Evolutionary conservation across 2,797 vertebrate genomes (phyloP).

Genomic region (Acanthiza pusilla): DNA sequence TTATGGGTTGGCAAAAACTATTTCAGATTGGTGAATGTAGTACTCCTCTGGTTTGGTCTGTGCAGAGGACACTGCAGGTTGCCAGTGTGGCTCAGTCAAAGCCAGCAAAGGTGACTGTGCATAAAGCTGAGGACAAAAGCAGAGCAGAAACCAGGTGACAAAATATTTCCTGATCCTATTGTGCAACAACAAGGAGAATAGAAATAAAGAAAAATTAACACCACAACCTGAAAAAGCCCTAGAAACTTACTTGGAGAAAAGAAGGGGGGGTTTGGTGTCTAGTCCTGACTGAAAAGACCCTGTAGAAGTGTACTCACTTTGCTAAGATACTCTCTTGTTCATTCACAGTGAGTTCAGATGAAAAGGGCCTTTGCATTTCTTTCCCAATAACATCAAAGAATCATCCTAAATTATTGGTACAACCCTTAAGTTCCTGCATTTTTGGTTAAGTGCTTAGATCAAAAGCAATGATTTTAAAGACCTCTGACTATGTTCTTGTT

Average conservation of each 20-base stretch:
- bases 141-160: not conserved
- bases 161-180: not conserved
- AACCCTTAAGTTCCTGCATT: not conserved
- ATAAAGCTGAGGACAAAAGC: not conserved
- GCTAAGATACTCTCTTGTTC: not conserved
- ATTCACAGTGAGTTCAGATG: not conserved
- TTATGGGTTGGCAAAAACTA: not conserved
- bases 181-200: not conserved
- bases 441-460: not conserved
- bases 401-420: not conserved
- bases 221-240: not conserved
- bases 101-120: not conserved
- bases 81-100: not conserved
- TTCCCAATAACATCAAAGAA: not conserved
- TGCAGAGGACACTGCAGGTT: not conserved
- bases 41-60: not conserved
- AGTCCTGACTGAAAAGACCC: not conserved
- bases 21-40: not conserved
- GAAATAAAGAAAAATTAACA: not conserved
- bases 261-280: rapidly evolving
- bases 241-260: not conserved
- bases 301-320: not conserved
- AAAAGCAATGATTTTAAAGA: not conserved
- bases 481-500: not conserved
- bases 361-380: not conserved